Evolutionary conservation across 2,797 vertebrate genomes (phyloP), one percentile per base, ranked within the genome.

Genomic region (Poeciliopsis infans): DNA sequence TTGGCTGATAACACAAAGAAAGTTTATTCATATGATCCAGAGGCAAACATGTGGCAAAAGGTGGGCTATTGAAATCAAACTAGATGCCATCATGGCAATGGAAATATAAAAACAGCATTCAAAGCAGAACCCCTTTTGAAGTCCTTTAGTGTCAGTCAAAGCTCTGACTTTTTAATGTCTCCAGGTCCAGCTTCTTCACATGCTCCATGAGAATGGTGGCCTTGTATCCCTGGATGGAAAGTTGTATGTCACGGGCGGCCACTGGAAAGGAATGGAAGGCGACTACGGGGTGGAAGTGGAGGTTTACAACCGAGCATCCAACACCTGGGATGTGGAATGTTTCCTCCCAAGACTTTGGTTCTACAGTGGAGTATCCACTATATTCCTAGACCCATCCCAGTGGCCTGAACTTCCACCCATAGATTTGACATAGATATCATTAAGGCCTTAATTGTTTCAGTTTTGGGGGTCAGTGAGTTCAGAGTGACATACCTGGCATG

Each of bases 1-100:
- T 94, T 99, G 0, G 98, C 97, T 7, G 98, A 99, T 92, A 99
- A 99, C 94, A 99, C 97, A 36, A 99, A 99, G 94, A 99, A 99
- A 85, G 97, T 98, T 36, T 96, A 97, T 0, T 85, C 94, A 76
- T 99, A 99, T 18, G 95, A 98, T 88, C 96, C 97, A 0, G 96
- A 96, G 31, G 97, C 94, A 61, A 99, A 99, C 92, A 95, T 99
- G 88, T 99, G 98, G 98, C 97, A 97, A 89, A 99, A 99, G 96
- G 98, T 98, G 79, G 64, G 92, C 13, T 78, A 15, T 28, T 8
- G 69, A 71, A 76, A 75, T 31, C 55, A 18, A 84, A 12, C 6
- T 64, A 36, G 71, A 28, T 66, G 43, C 72, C 20, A 64, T 16
- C 3, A 16, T 68, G 36, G 23, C 33, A 64, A 31, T 3, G 20